Evolutionary conservation across 2,113 vertebrate species (phyloP).

Genomic region (Crotalus tigris): DNA sequence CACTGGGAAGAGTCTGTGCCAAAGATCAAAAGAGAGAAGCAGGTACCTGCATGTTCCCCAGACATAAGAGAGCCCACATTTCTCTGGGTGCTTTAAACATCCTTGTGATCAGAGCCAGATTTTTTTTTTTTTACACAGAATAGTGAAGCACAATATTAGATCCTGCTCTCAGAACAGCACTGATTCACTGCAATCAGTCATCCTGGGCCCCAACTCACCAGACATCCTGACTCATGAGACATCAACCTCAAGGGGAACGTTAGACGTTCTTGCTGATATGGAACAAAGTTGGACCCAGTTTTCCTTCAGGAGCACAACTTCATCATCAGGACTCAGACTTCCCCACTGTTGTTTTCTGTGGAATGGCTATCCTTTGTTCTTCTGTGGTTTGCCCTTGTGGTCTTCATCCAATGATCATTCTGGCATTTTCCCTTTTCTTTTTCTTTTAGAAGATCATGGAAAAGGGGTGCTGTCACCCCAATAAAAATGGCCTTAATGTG

Average conservation of each 20-base stretch:
- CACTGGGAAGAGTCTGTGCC: neutral
- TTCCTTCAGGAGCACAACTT: neutral
- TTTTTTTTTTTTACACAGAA: neutral
- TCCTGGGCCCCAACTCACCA: neutral
- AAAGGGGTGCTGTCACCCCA: neutral
- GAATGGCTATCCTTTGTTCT: neutral
- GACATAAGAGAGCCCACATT: neutral
- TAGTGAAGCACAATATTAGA: neutral
- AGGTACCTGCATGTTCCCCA: neutral
- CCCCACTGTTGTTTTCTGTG: neutral
- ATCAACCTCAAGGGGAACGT: neutral
- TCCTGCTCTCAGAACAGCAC: neutral
- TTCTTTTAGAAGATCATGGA: neutral
- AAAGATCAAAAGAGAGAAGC: neutral
- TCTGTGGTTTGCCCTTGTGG: neutral
- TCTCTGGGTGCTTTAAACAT: neutral
- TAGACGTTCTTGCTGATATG: neutral
- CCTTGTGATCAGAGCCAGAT: neutral
- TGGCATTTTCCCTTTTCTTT: neutral
- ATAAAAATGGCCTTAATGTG: neutral
- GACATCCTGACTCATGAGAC: neutral
- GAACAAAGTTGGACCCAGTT: neutral
- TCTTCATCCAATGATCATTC: neutral
- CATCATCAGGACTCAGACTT: no score
- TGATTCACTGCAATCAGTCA: neutral